Evolutionary conservation across 2,888 invertebrate species (phyloP), one percentile per base, ranked within the genome.

Genomic region (Pycnomerus fuliginosus): DNA sequence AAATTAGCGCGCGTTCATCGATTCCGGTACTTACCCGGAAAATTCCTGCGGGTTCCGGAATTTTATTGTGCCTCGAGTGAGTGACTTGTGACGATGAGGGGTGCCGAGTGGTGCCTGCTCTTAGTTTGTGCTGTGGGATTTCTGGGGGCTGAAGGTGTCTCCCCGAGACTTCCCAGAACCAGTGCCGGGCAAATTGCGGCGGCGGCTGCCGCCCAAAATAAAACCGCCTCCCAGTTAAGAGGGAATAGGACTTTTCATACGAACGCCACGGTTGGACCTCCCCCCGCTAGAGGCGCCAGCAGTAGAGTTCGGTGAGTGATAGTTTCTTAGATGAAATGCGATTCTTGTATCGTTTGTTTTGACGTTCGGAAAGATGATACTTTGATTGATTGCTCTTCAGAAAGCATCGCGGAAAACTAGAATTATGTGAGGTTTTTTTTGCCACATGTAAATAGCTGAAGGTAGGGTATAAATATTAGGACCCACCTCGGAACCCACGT

Each of bases 141-240:
- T 43, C 49, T 38, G 30, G 54, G 55, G 39, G 53, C 42, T 22
- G 31, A 38, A 30, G 58, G 55, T 34, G 55, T 56, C 66, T 67
- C 80, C 58, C 70, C 78, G 53, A 73, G 80, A 29, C 68, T 80
- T 47, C 79, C 82, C 35, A 72, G 82, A 51, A 76, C 82, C 53
- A 78, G 82, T 64, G 77, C 82, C 55, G 79, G 72, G 55, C 78
- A 79, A 60, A 65, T 77, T 52, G 73, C 73, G 16, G 71, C 71
- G 3, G 68, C 67, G 11, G 71, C 70, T 11, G 69, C 69, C 27
- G 70, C 70, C 3, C 70, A 70, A 50, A 72, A 72, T 47, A 70
- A 70, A 50, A 71, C 71, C 13, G 58, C 64, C 23, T 47, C 64
- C 15, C 66, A 71, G 50, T 53, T 69, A 36, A 57, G 70, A 32